These are phyloP conservation scores for Pitangus sulphuratus DNA, from an alignment of 2,797 vertebrate species.

Conservation along the genomic window DNA sequence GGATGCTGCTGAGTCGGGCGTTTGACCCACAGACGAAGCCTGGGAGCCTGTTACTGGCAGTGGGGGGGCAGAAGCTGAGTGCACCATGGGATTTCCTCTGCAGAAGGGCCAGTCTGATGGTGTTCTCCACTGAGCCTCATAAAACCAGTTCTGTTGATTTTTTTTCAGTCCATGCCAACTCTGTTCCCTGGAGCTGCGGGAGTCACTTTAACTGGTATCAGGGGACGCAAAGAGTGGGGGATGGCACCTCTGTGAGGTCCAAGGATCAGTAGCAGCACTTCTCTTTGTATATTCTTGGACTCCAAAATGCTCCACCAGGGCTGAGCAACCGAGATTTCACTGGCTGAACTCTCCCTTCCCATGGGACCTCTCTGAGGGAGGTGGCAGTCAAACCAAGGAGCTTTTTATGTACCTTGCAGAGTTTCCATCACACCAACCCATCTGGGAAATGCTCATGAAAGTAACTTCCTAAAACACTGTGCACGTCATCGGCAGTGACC, in stretches of 20 bases:
- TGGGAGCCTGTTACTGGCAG: not conserved
- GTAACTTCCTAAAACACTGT: conserved; percentile 59
- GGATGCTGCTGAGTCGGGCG: not conserved
- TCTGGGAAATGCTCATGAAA: conserved; percentile 48
- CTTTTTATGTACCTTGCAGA: not conserved
- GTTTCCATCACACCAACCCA: not conserved
- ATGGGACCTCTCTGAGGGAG: not conserved
- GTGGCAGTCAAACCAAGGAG: not conserved
- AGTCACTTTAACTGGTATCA: not conserved
- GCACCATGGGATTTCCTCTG: not conserved
- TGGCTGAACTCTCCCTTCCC: not conserved
- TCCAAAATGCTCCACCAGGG: not conserved
- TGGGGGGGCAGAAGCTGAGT: not conserved
- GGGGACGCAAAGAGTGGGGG: not conserved
- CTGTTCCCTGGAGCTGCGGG: not conserved
- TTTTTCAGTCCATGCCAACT: not conserved
- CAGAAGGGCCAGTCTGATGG: not conserved
- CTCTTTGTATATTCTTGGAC: not conserved
- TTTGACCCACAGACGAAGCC: not conserved
- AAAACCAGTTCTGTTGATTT: not conserved
- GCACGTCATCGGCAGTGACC: conserved; percentile 17
- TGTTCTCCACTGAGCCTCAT: not conserved
- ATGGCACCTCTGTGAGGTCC: not conserved
- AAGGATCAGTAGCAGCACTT: not conserved
- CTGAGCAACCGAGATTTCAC: not conserved